A percentile compares a stretch with the other conserved stretches of the same genome.
Conservation (phyloP, 2,113 vertebrate genomes). For the Gobiocypris rarus region DNA sequence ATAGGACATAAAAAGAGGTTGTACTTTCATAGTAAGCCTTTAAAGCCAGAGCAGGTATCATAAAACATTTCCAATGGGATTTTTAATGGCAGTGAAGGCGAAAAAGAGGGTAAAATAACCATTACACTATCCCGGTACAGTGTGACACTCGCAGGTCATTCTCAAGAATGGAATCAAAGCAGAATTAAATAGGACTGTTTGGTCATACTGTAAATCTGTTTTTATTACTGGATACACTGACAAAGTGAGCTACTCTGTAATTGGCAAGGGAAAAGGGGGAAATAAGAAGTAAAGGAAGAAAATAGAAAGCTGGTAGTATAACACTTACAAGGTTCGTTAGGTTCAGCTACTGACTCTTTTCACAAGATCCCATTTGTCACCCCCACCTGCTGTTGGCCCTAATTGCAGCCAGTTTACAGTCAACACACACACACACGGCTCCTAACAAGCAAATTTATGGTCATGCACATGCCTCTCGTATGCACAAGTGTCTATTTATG, state of each 20-base stretch:
- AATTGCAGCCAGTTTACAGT: conserved; percentile 58
- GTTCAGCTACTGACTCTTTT: conserved; percentile 58
- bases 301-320: conserved; percentile 27
- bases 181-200: conserved; percentile 48
- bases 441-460: conserved; percentile 43
- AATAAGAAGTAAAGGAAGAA: conserved; percentile 19
- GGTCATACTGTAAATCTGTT: conserved; percentile 46
- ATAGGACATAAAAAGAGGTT: neutral
- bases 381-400: conserved; percentile 59
- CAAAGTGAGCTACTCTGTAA: conserved; percentile 15
- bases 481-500: conserved; percentile 54
- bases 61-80: conserved; percentile 25
- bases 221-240: conserved; percentile 36
- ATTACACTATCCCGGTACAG: neutral
- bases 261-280: conserved; percentile 22
- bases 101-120: conserved; percentile 39
- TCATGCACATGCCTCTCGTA: conserved; percentile 41
- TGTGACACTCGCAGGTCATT: conserved; percentile 11
- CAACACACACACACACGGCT: conserved; percentile 40
- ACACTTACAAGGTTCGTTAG: conserved; percentile 37
- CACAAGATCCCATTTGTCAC: conserved; percentile 63
- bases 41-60: conserved; percentile 25
- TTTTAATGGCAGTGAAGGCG: conserved; percentile 52
- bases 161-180: conserved; percentile 34
- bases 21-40: neutral